Conservation (phyloP, 1,140 invertebrate species). For the Pogonomyrmex californicus region DNA sequence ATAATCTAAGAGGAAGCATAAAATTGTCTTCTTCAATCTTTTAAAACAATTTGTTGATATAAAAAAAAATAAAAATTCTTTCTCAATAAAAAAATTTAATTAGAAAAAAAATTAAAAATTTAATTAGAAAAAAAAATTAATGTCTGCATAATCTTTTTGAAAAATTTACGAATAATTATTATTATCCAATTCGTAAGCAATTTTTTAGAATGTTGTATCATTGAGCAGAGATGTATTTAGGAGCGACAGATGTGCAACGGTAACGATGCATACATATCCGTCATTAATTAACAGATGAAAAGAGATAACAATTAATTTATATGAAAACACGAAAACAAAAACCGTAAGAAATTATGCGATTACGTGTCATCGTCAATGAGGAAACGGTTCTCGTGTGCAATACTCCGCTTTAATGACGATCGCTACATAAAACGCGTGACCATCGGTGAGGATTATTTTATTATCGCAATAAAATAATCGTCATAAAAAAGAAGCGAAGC, state of each 20-base stretch:
- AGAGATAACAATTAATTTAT: too few species aligned
- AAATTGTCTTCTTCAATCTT: too few species aligned
- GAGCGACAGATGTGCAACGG: neutral
- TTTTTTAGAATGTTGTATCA: neutral
- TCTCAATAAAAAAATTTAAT: neutral
- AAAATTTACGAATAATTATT: neutral
- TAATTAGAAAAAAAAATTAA: neutral
- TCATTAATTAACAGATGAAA: conserved; percentile 15
- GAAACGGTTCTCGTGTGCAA: neutral
- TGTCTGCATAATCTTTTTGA: neutral
- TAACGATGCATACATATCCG: neutral
- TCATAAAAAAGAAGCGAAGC: neutral
- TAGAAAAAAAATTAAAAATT: neutral
- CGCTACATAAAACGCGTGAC: neutral
- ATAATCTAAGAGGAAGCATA: neutral
- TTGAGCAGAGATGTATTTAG: neutral
- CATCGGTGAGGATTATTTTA: conserved; percentile 7
- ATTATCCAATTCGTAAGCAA: neutral
- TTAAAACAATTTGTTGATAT: neutral
- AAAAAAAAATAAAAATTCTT: neutral
- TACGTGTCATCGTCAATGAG: neutral
- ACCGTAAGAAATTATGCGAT: neutral
- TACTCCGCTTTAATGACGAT: neutral
- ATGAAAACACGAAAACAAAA: neutral
- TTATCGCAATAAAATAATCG: conserved; percentile 43